Conservation (phyloP, 1,140 invertebrate genomes). For the Eueides isabella region DNA sequence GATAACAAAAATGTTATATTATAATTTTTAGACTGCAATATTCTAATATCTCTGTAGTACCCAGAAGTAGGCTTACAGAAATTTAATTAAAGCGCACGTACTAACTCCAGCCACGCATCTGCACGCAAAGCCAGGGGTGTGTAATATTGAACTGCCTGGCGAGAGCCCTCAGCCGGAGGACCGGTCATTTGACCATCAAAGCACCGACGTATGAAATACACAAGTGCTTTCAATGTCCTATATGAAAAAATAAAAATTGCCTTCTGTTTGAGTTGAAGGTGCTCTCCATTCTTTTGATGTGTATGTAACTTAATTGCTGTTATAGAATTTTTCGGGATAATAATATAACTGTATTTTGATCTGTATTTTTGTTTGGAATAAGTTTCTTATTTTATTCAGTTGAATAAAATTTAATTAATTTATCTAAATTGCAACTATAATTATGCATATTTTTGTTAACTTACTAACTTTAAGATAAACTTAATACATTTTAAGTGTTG, state of each 20-base stretch:
- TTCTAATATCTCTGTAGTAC: neutral
- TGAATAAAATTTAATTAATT: too few relatives aligned
- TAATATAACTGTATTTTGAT: neutral
- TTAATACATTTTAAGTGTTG: too few relatives aligned
- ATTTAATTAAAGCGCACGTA: conserved; percentile 30
- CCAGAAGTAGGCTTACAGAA: conserved; percentile 20
- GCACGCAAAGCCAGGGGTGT: conserved; percentile 32
- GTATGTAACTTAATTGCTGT: conserved; percentile 27
- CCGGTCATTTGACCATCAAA: conserved; percentile 71
- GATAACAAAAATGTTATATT: too few relatives aligned
- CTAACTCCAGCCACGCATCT: conserved; percentile 22
- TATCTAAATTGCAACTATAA: too few relatives aligned
- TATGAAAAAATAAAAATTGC: conserved; percentile 46
- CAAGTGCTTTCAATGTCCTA: conserved; percentile 56
- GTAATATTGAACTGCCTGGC: conserved; percentile 38
- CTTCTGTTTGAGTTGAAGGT: conserved; percentile 40
- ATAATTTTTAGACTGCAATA: too few relatives aligned
- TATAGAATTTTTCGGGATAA: conserved; percentile 15
- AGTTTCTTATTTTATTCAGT: too few relatives aligned
- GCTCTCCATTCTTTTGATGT: conserved; percentile 40
- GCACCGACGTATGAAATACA: conserved; percentile 58
- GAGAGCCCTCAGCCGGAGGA: conserved; percentile 53
- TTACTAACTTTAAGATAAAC: too few relatives aligned
- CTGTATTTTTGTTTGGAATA: neutral
- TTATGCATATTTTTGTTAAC: too few relatives aligned